Evolutionary conservation across 2,113 vertebrate species (phyloP), one percentile per base, ranked within the genome.

Genomic region (Gavia stellata): DNA sequence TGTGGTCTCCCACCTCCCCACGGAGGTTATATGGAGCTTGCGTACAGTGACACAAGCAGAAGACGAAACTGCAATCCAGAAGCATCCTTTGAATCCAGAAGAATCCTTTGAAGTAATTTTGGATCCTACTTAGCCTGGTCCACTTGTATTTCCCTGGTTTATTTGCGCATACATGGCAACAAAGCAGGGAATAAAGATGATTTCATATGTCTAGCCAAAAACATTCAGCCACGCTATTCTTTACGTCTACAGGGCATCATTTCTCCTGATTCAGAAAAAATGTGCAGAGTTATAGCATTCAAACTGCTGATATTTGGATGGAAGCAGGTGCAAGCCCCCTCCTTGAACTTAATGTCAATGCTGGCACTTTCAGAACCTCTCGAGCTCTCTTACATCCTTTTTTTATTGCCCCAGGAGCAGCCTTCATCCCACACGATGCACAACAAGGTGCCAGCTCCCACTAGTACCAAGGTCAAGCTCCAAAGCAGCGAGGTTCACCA

Each of bases 241-340:
- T 65, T 40, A 28, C 2, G 8, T 16, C 56, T 25, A 31, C 0
- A 28, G 40, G 33, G 44, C 28, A 72, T 56, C 9, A 2, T 53
- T 58, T 38, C n/a, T 58, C 28, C 52, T 16, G 16, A 61, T 52
- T 63, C 66, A 72, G 58, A 74, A 59, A 63, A 80, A 68, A 10
- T 0, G 3, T 3, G 34, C 17, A 45, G 38, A 40, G 12, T 33
- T 17, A 12, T 6, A 42, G 42, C 2, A 2, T 21, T 56, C 36
- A 61, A 34, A 26, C 7, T 15, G 58, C 17, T 0, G 0, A 8
- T 15, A 47, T 13, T 56, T 36, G 14, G 19, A 40, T 26, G 16
- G 7, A 7, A 80, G 38, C 52, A 91, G 40, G 31, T 62, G 21
- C 31, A 80, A 29, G 5, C 9, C 47, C 7, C 59, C 40, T 80